These are phyloP conservation scores for Smittia aterrima DNA, from an alignment of 2,888 invertebrate species.

Conservation along the genomic window DNA sequence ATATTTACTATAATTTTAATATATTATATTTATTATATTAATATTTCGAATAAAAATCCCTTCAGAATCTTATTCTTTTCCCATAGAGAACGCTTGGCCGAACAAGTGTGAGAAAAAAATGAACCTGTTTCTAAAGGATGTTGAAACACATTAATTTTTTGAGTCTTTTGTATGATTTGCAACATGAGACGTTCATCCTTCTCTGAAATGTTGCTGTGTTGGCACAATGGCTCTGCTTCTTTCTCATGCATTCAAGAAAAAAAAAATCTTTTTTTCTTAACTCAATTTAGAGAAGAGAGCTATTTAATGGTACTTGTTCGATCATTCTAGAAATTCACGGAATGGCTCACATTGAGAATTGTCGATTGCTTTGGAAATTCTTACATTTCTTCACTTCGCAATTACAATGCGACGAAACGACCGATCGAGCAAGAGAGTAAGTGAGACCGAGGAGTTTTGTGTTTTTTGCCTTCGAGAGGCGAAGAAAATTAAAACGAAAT, in stretches of 20 bases:
- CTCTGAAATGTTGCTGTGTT: not conserved
- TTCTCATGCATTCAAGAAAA: conserved; percentile 3
- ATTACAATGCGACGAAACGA: not conserved
- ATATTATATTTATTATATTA: no score
- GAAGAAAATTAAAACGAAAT: not conserved
- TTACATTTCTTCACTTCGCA: not conserved
- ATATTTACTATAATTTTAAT: no score
- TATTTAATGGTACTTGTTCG: conserved; percentile 1
- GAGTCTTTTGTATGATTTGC: conserved; percentile 23
- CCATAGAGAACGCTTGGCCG: not conserved
- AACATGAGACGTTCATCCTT: conserved; percentile 36
- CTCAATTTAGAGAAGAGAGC: not conserved
- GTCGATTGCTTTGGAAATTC: not conserved
- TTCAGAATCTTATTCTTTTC: not conserved
- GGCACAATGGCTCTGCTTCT: not conserved
- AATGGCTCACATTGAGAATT: not conserved
- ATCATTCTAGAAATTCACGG: conserved; percentile 1
- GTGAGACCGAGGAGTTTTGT: no score
- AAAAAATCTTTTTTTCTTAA: not conserved
- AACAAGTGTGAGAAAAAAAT: conserved; percentile 41
- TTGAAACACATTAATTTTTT: not conserved
- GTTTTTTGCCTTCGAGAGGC: no score
- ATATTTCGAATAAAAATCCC: no score
- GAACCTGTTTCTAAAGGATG: conserved; percentile 41
- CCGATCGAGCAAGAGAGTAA: not conserved